phyloP scores from a whole-genome alignment of 1,140 invertebrate species.

The Drosophila bocki region DNA sequence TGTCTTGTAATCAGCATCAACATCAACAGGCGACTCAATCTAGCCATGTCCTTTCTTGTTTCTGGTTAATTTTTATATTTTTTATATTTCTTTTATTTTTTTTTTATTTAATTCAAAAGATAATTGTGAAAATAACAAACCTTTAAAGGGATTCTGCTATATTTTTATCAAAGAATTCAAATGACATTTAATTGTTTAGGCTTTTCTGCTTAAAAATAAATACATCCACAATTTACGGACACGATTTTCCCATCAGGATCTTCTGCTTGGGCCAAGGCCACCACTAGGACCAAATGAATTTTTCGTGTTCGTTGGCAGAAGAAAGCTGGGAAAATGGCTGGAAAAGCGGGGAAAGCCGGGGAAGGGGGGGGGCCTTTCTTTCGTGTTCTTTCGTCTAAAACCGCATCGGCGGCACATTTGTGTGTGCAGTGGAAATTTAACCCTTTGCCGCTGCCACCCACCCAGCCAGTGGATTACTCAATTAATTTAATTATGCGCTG shows the following conservation, averaged over 20 bases:
- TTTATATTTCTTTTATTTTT: too few relatives aligned
- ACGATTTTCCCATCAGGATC: constrained; percentile 38
- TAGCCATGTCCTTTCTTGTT: too few relatives aligned
- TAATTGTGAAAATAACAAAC: not conserved
- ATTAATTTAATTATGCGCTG: constrained; percentile 85
- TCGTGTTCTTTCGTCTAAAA: constrained; percentile 31
- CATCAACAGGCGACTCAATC: too few relatives aligned
- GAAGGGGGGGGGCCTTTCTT: not conserved
- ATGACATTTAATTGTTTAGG: not conserved
- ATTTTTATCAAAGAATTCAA: not conserved
- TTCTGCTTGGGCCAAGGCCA: constrained; percentile 26
- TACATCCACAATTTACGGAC: not conserved
- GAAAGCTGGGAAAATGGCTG: constrained; percentile 35
- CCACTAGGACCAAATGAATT: constrained; percentile 44
- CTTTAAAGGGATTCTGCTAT: not conserved
- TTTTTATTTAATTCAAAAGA: not conserved
- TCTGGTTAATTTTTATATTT: too few relatives aligned
- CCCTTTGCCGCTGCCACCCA: constrained; percentile 39
- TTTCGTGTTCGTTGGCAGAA: constrained; percentile 30
- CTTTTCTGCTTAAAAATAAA: not conserved
- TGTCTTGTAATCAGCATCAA: too few relatives aligned
- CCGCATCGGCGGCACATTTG: constrained; percentile 59
- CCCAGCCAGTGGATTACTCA: constrained; percentile 84
- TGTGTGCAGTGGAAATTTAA: constrained; percentile 74
- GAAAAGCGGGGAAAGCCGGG: not conserved